Evolutionary conservation across 2,888 invertebrate genomes (phyloP), one percentile per base, ranked within the genome.

Genomic region (Helleia helle): DNA sequence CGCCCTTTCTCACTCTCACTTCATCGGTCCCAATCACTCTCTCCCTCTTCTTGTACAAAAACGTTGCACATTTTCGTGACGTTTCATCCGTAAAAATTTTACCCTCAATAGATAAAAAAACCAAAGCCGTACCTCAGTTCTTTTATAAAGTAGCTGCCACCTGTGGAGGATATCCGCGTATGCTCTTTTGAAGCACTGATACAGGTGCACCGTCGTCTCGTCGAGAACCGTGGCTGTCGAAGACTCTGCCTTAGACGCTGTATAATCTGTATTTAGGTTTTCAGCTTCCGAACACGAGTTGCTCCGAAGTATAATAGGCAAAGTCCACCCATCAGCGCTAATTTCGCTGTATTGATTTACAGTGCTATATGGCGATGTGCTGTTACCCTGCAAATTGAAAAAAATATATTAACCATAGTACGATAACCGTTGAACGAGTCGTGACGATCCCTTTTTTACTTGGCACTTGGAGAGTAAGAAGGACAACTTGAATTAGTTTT

Each of bases 111-210:
- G n/a, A n/a, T n/a, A n/a, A n/a, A n/a, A n/a, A n/a, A n/a, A n/a
- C n/a, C n/a, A n/a, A n/a, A n/a, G n/a, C n/a, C n/a, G n/a, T 27
- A 95, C 91, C 87, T 88, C 89, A n/a, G 94, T 91, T 52, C 94
- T 87, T 42, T 92, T 90, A 54, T 93, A 91, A 27, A 94, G 79
- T 41, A 95, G 75, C 52, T 92, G 90, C 95, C 95, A 96, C 24
- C 92, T 86, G 59, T 95, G 93, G 30, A 98, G 81, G 15, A 96
- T 90, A 63, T 97, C 95, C 0, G 96, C 95, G 63, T 98, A 98
- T 0, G 90, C 90, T 51, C 91, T 87, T 70, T 96, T 96, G 58
- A 93, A 95, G 48, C 91, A 90, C 65, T 96, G 94, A 60, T 95
- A 95, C 17, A 91, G 74, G 42, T 83, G 83, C 3, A 72, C 76